Evolutionary conservation across 2,797 vertebrate genomes (phyloP).

Genomic region (Hozukius guyotensis): DNA sequence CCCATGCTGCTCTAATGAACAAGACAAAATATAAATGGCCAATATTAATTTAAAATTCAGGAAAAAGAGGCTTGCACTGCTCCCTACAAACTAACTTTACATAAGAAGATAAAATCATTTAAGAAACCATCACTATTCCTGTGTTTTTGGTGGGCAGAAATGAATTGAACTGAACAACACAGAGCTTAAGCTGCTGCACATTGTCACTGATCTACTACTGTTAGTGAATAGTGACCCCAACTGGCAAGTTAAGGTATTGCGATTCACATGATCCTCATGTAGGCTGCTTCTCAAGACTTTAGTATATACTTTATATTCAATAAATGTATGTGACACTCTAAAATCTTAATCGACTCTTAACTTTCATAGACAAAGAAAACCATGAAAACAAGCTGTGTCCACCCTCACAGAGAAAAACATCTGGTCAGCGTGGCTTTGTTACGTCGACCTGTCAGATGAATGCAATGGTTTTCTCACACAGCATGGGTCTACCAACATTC

Average conservation of each 20-base stretch:
- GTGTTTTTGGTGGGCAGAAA: neutral
- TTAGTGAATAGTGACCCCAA: slow-evolving; percentile 36
- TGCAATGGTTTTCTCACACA: no score
- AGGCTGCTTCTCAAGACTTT: neutral
- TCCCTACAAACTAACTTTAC: neutral
- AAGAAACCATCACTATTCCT: neutral
- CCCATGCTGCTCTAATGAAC: neutral
- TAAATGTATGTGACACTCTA: neutral
- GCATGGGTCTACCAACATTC: no score
- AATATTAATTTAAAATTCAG: neutral
- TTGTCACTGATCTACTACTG: neutral
- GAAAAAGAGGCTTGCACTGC: neutral
- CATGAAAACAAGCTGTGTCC: neutral
- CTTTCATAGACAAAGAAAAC: neutral
- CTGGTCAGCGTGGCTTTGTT: no score
- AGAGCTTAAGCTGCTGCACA: neutral
- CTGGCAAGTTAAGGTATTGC: slow-evolving; percentile 18
- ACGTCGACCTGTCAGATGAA: no score
- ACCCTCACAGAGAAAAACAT: no score
- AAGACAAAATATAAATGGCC: neutral
- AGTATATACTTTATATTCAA: neutral
- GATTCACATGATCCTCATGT: neutral
- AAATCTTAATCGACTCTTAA: neutral
- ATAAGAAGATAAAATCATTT: neutral
- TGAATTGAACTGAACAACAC: neutral